Conservation (phyloP, 2,797 vertebrate species). For the Danio kyathit region DNA sequence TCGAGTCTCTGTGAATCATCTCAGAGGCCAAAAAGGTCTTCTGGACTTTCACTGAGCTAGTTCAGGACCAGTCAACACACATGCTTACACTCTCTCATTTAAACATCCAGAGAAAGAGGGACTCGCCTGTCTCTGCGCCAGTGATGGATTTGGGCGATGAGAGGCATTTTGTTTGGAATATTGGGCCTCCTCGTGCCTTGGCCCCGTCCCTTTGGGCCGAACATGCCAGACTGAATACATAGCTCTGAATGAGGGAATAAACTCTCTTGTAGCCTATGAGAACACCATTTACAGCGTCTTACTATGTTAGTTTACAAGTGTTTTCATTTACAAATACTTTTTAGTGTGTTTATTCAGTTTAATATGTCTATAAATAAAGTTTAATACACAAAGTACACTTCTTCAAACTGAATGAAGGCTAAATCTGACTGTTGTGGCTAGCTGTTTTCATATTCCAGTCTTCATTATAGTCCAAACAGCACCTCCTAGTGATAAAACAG, state of each 20-base stretch:
- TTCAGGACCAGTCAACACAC: conserved; percentile 20
- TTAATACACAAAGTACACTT: not conserved
- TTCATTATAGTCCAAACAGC: conserved; percentile 40
- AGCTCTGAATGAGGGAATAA: conserved; percentile 15
- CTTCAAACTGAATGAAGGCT: not conserved
- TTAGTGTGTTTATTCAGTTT: conserved; percentile 2
- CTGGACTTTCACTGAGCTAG: conserved; percentile 26
- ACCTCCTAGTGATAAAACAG: conserved; percentile 56
- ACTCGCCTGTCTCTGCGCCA: conserved; percentile 20
- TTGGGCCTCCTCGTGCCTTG: conserved; percentile 20
- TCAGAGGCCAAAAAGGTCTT: conserved; percentile 21
- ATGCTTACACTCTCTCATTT: conserved; percentile 10
- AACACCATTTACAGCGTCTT: not conserved
- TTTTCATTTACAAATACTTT: not conserved
- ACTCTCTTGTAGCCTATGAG: conserved; percentile 1
- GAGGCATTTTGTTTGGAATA: conserved; percentile 53
- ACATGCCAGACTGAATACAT: conserved; percentile 43
- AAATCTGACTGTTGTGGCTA: conserved; percentile 8
- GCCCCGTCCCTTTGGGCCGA: not conserved
- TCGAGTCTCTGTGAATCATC: conserved; percentile 29
- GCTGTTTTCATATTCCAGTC: not conserved
- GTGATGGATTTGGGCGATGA: conserved; percentile 53
- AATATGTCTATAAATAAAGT: conserved; percentile 5
- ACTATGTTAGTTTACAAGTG: conserved; percentile 2
- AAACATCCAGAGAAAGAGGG: conserved; percentile 28